These are phyloP conservation scores for Temnothorax curvispinosus DNA, from an alignment of 1,140 invertebrate genomes.

Conservation along the genomic window DNA sequence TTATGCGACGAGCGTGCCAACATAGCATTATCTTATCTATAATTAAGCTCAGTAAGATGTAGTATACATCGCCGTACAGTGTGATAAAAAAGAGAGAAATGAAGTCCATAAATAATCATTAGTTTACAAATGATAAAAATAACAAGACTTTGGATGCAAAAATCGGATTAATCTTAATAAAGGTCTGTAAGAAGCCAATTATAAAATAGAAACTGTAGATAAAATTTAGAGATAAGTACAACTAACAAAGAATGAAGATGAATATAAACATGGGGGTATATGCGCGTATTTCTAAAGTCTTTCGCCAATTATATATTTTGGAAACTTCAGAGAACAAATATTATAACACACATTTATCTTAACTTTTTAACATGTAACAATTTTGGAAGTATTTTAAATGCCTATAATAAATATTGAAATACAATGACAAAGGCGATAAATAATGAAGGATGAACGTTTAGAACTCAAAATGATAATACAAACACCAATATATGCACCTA, in stretches of 20 bases:
- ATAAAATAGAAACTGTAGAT: conserved; percentile 81
- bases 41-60: conserved; percentile 59
- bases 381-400: conserved; percentile 38
- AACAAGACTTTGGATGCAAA: conserved; percentile 28
- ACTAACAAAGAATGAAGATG: conserved; percentile 2
- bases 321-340: conserved; percentile 22
- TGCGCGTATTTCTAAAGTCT: conserved; percentile 5
- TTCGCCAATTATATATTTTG: conserved; percentile 12
- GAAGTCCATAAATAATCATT: neutral
- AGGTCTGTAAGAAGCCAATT: conserved; percentile 77
- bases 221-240: conserved; percentile 55
- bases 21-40: conserved; percentile 53
- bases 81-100: conserved; percentile 75
- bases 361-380: conserved; percentile 6
- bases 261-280: conserved; percentile 15
- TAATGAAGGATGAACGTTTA: conserved; percentile 54
- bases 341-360: neutral
- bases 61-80: conserved; percentile 78
- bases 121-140: conserved; percentile 67
- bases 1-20: conserved; percentile 66
- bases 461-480: conserved; percentile 67
- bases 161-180: conserved; percentile 60
- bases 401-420: conserved; percentile 36
- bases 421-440: conserved; percentile 56
- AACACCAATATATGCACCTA: conserved; percentile 71